Conservation (phyloP, 2,113 vertebrate species). For the Myotis brandtii region DNA sequence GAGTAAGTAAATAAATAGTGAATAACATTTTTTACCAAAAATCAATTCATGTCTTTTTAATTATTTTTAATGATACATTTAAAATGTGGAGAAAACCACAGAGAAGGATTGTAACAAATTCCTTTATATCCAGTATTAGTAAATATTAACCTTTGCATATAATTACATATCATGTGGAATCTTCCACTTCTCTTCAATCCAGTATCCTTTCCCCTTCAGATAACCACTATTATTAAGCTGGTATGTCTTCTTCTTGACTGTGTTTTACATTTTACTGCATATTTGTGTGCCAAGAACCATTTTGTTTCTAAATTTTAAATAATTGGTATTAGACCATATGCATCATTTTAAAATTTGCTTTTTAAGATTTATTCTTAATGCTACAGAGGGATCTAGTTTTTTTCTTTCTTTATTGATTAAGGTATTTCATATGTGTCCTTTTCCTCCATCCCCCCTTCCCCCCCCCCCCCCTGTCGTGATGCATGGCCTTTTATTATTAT, state of each 20-base stretch:
- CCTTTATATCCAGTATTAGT: neutral
- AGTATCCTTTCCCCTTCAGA: neutral
- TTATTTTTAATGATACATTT: constrained; percentile 29
- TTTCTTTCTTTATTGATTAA: neutral
- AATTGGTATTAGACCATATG: neutral
- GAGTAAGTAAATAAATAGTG: neutral
- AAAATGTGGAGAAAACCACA: constrained; percentile 1
- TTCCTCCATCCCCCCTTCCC: no score
- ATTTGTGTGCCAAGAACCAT: neutral
- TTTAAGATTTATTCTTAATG: neutral
- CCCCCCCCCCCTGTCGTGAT: no score
- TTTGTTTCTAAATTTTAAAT: constrained; percentile 14
- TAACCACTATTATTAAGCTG: neutral
- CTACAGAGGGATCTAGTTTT: neutral
- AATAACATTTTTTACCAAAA: neutral
- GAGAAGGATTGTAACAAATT: neutral
- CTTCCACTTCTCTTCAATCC: neutral
- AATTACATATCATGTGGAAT: neutral
- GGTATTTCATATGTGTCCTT: no score
- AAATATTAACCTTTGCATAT: neutral
- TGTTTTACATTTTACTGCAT: neutral
- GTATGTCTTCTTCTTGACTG: neutral
- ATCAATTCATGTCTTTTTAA: neutral
- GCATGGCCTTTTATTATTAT: no score
- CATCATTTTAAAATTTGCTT: constrained; percentile 28